Conservation (phyloP, 2,113 vertebrate species). For the Tragelaphus strepsiceros region DNA sequence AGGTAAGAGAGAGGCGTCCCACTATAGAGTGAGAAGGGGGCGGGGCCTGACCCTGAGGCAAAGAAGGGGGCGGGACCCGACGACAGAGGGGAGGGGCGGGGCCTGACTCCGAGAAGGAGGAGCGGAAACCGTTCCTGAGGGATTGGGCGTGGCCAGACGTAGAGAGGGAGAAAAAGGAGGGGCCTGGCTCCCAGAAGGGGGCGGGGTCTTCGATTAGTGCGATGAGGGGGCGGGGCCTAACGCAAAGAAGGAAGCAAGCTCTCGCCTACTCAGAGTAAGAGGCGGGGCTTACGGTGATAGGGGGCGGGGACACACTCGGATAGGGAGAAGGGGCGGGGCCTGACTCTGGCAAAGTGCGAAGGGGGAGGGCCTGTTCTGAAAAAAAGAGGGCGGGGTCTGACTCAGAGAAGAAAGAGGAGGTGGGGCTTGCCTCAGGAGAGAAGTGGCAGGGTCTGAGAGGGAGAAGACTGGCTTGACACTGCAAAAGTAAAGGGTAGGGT, state of each 20-base stretch:
- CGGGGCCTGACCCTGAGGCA: conserved; percentile 68
- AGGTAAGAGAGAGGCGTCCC: conserved; percentile 30
- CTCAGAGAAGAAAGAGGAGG: not conserved
- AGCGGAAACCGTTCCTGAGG: no score
- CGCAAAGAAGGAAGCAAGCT: no score
- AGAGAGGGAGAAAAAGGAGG: no score
- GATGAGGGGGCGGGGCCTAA: no score
- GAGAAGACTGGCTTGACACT: not conserved
- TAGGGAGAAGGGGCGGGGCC: not conserved
- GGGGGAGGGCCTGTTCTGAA: not conserved
- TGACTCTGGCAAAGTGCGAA: not conserved
- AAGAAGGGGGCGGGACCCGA: conserved; percentile 42
- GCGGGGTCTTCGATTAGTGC: no score
- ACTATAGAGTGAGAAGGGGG: conserved; percentile 59
- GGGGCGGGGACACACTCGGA: not conserved
- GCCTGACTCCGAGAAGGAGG: no score
- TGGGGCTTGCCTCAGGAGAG: not conserved
- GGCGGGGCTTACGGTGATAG: not conserved
- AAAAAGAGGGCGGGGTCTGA: not conserved
- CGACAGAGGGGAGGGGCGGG: not conserved
- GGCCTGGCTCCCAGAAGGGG: no score
- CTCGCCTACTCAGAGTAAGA: not conserved
- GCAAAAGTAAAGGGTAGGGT: not conserved
- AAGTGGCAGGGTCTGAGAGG: not conserved
- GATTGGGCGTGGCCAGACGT: no score